Conservation (phyloP, 2,797 vertebrate genomes). For the Pseudochaenichthys georgianus region DNA sequence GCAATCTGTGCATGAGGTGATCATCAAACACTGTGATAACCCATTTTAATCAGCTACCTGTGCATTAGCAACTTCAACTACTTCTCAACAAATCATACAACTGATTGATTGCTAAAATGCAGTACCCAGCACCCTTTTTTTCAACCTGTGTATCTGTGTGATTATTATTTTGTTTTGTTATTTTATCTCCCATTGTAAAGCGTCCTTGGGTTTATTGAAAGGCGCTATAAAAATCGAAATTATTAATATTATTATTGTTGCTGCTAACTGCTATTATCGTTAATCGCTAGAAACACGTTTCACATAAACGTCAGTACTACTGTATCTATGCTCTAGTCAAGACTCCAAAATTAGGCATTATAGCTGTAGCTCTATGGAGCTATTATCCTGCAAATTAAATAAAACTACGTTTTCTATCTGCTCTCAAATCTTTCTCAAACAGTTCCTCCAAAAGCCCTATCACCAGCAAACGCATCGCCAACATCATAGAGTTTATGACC, state of each 20-base stretch:
- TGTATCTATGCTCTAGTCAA: neutral
- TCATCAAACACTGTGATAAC: neutral
- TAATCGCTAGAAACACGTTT: constrained; percentile 2
- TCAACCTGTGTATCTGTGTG: too few relatives aligned
- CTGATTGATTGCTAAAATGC: neutral
- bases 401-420: neutral
- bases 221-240: neutral
- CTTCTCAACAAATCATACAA: neutral
- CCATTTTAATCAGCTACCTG: neutral
- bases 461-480: constrained; percentile 92
- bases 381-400: neutral
- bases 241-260: too few relatives aligned
- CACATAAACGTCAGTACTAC: neutral
- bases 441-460: constrained; percentile 93
- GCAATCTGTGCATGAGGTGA: neutral
- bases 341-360: neutral
- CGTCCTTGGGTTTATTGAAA: too few relatives aligned
- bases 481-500: constrained; percentile 96
- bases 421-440: constrained; percentile 13
- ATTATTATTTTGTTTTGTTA: too few relatives aligned
- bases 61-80: neutral
- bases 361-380: neutral
- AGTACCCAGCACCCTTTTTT: too few relatives aligned
- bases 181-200: too few relatives aligned
- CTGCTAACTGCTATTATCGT: neutral